Evolutionary conservation across 2,888 invertebrate genomes (phyloP).

Genomic region (Eupelmus urozonus): DNA sequence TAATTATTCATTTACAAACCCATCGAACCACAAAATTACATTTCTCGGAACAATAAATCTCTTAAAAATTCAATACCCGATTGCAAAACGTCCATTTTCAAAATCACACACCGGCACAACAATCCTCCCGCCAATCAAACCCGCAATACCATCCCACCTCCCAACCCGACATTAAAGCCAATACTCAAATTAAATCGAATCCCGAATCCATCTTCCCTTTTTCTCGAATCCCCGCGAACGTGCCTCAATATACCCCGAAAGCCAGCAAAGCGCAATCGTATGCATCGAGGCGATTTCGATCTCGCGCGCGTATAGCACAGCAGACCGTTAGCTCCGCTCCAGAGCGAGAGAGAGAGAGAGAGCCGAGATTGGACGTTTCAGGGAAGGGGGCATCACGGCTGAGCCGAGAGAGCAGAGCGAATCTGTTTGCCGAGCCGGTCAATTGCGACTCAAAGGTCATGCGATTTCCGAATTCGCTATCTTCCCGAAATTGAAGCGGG

Average conservation of each 20-base stretch:
- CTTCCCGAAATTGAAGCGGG: too few species aligned
- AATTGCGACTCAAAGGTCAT: constrained; percentile 55
- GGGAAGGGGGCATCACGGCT: not conserved
- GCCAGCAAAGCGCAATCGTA: constrained; percentile 12
- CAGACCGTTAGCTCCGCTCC: constrained; percentile 29
- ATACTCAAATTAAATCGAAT: not conserved
- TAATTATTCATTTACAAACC: too few species aligned
- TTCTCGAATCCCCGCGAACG: not conserved
- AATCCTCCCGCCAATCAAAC: too few species aligned
- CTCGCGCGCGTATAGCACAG: constrained; percentile 7
- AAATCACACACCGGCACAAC: too few species aligned
- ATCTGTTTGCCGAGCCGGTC: constrained; percentile 52
- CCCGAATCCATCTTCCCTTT: not conserved
- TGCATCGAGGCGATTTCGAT: constrained; percentile 36
- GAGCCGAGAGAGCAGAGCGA: not conserved
- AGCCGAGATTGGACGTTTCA: constrained; percentile 46
- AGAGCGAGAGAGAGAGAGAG: not conserved
- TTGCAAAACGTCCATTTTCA: not conserved
- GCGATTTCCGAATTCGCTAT: constrained; percentile 22
- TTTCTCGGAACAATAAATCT: not conserved
- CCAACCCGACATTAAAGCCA: not conserved
- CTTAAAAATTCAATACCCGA: not conserved
- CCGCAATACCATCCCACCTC: too few species aligned
- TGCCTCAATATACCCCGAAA: not conserved
- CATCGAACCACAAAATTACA: not conserved